These are phyloP conservation scores for Physocephala rufipes DNA, from an alignment of 2,888 invertebrate species.

Conservation along the genomic window DNA sequence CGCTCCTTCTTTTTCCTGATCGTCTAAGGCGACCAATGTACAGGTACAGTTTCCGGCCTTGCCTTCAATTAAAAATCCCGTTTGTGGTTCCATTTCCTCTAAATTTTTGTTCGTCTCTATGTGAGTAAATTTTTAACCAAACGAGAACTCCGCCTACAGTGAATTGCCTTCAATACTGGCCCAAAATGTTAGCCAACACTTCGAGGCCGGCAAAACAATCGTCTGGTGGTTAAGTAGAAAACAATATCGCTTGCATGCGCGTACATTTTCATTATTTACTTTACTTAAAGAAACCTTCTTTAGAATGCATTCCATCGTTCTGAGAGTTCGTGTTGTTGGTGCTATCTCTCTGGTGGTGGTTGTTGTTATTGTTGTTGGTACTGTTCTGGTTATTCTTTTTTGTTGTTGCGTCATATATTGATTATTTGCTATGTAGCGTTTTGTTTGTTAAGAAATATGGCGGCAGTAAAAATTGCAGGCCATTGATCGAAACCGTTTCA, in stretches of 20 bases:
- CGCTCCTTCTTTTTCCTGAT: too few relatives aligned
- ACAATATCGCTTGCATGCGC: conserved; percentile 4
- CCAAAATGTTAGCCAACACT: too few relatives aligned
- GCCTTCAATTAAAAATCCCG: too few relatives aligned
- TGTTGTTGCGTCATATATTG: conserved; percentile 13
- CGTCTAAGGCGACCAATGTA: too few relatives aligned
- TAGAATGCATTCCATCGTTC: conserved; percentile 8
- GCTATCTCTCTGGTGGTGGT: background rate
- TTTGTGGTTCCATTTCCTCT: conserved; percentile 6
- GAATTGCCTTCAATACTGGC: background rate
- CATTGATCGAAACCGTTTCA: conserved; percentile 9
- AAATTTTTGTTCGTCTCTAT: background rate
- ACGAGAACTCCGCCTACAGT: conserved; percentile 36
- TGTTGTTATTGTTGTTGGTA: background rate
- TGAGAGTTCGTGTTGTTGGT: conserved; percentile 8
- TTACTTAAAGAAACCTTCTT: conserved; percentile 26
- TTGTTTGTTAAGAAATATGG: conserved; percentile 36
- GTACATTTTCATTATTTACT: conserved; percentile 33
- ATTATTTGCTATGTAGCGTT: conserved; percentile 8
- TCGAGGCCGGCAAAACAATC: too few relatives aligned
- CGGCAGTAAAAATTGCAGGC: conserved; percentile 14
- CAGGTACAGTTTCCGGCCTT: too few relatives aligned
- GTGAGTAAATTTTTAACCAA: conserved; percentile 25
- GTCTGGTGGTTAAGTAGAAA: too few relatives aligned
- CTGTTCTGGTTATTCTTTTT: background rate